Base-by-base conservation (phyloP, 2,113 vertebrate genomes). In the Eudyptes chrysolophus region DNA sequence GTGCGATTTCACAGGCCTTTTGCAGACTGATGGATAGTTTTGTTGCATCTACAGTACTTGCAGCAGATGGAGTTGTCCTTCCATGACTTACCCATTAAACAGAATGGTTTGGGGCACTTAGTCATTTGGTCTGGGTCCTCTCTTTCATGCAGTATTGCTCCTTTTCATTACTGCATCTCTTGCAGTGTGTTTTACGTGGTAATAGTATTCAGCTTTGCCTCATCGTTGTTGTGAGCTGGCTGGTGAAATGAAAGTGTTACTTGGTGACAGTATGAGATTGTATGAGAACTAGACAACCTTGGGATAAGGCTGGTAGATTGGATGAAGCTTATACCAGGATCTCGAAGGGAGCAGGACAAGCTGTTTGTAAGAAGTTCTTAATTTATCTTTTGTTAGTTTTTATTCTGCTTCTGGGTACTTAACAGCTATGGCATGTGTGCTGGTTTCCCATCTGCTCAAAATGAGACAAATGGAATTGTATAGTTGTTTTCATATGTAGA, bases 341-440 rank as follows among this genome's bases (percentile, higher is more conserved):
- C 57, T 65, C 2, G 1, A 52, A 87, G 66, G 76, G 32, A 83
- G 38, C 25, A 20, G 71, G 51, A 74, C 26, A 49, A 87, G 66
- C 74, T 84, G 74, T 78, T 76, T 57, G 69, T 65, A 82, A 69
- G 61, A 69, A 85, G 75, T 54, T 88, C 75, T 68, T 85, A 49
- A 84, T 90, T 83, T 90, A 69, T 58, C 79, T 92, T 86, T 84
- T 85, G 74, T 84, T 84, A 77, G 87, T 36, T 82, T 90, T 91
- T 78, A 44, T 85, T 88, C 75, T 85, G 87, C 79, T 93, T 82
- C 84, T 95, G 90, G 78, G 84, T 77, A 71, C 54, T 94, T 81
- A 69, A 68, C 69, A 88, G 68, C 79, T 55, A 48, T 46, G 46
- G 83, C 82, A 61, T 61, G 30, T 54, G 83, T 84, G 69, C 57